phyloP scores from a whole-genome alignment of 2,797 vertebrate species.

The Muscicapa striata region DNA sequence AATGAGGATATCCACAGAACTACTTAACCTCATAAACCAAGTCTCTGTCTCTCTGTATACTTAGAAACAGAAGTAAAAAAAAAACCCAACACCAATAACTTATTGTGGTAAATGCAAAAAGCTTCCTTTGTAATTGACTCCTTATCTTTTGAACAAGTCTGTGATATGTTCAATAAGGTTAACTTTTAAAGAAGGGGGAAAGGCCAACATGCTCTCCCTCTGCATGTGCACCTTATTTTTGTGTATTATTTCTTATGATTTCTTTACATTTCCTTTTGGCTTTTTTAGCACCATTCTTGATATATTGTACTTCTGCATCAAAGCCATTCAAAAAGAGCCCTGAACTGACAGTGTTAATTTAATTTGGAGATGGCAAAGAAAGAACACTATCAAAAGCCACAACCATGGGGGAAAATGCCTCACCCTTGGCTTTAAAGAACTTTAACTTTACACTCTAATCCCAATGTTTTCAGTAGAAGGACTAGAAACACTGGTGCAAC shows the following conservation, averaged over 20 bases:
- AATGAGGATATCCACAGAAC: background rate
- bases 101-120: background rate
- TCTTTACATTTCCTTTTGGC: background rate
- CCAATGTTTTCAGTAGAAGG: background rate
- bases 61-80: background rate
- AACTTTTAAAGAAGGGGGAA: background rate
- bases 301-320: background rate
- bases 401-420: background rate
- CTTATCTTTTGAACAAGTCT: background rate
- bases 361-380: background rate
- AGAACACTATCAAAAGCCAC: background rate
- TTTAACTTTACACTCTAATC: background rate
- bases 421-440: background rate
- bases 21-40: background rate
- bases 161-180: background rate
- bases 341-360: background rate
- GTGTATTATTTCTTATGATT: background rate
- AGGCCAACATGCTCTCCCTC: background rate
- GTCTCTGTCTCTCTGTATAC: background rate
- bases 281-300: background rate
- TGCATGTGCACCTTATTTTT: background rate
- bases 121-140: background rate
- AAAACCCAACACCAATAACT: background rate
- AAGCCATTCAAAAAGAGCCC: background rate
- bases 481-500: background rate